These are phyloP conservation scores for Ceryle rudis DNA, from an alignment of 2,797 vertebrate genomes.

Conservation along the genomic window DNA sequence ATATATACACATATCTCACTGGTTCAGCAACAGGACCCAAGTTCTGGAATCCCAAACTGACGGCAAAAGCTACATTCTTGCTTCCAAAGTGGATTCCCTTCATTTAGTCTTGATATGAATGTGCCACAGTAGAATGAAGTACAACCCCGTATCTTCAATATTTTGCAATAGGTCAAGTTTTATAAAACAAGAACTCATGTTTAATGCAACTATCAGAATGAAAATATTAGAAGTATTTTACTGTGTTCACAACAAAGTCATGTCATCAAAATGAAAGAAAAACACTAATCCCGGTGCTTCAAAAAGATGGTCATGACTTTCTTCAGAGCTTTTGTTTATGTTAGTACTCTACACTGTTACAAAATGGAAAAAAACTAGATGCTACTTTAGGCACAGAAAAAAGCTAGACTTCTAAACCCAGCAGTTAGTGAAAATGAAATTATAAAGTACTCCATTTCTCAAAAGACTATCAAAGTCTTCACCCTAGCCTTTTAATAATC, in stretches of 20 bases:
- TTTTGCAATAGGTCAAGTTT: background rate
- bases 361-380: background rate
- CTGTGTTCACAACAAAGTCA: background rate
- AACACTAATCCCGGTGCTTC: background rate
- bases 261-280: background rate
- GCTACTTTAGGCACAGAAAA: background rate
- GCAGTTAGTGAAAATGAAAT: background rate
- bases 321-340: background rate
- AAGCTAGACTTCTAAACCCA: background rate
- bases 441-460: background rate
- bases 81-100: background rate
- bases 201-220: background rate
- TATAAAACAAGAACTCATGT: background rate
- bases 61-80: background rate
- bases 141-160: background rate
- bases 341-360: background rate
- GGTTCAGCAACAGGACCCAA: background rate
- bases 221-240: background rate
- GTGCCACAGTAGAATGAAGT: background rate
- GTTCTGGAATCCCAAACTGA: background rate
- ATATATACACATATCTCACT: background rate
- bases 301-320: background rate
- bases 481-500: background rate
- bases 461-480: constrained; percentile 28
- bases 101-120: background rate